These are phyloP conservation scores for Sabatieria punctata DNA, from an alignment of 2,888 invertebrate genomes.

Conservation along the genomic window DNA sequence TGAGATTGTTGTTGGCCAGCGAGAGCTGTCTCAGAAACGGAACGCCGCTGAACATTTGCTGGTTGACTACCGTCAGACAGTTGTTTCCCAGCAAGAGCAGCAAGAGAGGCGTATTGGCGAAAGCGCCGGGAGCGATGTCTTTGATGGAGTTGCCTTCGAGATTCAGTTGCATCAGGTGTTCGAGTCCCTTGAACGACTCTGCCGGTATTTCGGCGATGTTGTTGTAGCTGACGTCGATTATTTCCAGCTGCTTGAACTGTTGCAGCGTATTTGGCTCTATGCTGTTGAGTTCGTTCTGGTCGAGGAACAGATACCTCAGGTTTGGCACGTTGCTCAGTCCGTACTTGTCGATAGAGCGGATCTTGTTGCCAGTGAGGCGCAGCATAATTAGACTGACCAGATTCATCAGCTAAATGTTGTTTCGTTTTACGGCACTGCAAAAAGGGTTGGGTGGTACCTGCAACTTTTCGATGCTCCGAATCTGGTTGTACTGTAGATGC, in stretches of 20 bases:
- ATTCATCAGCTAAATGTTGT: conserved; percentile 17
- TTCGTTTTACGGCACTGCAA: background rate
- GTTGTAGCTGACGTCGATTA: conserved; percentile 29
- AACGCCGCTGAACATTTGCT: conserved; percentile 19
- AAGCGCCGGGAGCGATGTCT: conserved; percentile 25
- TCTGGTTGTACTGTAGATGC: conserved; percentile 26
- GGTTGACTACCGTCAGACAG: conserved; percentile 18
- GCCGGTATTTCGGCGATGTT: conserved; percentile 20
- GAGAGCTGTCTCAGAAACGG: conserved; percentile 30
- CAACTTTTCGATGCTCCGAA: conserved; percentile 5
- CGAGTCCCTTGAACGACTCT: conserved; percentile 23
- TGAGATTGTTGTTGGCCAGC: conserved; percentile 28
- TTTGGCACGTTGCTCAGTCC: conserved; percentile 19
- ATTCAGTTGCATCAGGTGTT: conserved; percentile 28
- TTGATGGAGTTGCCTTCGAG: conserved; percentile 26
- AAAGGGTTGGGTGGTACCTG: too few relatives aligned
- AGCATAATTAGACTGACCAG: conserved; percentile 24
- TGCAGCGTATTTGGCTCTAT: conserved; percentile 56
- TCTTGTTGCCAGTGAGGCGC: conserved; percentile 26
- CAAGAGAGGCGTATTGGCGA: conserved; percentile 28
- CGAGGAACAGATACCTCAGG: conserved; percentile 24
- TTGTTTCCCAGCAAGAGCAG: conserved; percentile 30
- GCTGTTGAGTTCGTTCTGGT: conserved; percentile 23
- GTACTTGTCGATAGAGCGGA: conserved; percentile 22
- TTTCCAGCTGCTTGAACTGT: conserved; percentile 23